Percentiles rank a stretch among this genome's conserved stretches.
These are phyloP conservation scores for Telenomus remus DNA, from an alignment of 1,140 invertebrate genomes.

Conservation along the genomic window DNA sequence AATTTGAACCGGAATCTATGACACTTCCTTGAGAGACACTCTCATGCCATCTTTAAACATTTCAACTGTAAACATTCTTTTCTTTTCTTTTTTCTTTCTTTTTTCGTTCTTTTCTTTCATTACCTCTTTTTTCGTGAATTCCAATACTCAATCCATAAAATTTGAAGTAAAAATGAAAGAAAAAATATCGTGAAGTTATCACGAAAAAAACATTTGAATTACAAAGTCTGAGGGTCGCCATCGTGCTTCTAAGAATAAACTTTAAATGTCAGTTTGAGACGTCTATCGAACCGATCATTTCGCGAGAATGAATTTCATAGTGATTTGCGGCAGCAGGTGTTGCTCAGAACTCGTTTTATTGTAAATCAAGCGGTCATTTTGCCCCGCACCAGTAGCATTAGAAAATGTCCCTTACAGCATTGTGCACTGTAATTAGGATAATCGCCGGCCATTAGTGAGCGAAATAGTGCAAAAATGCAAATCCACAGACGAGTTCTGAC, in stretches of 20 bases:
- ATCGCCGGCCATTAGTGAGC: slow-evolving; percentile 29
- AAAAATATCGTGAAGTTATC: too few species aligned
- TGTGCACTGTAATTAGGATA: slow-evolving; percentile 37
- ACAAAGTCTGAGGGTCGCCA: too few species aligned
- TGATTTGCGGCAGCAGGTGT: slow-evolving; percentile 34
- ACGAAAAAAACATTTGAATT: too few species aligned
- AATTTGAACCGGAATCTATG: background rate
- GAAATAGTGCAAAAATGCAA: slow-evolving; percentile 41
- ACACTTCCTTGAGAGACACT: too few species aligned
- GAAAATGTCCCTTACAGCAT: slow-evolving; percentile 32
- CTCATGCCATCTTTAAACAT: too few species aligned
- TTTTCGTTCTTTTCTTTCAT: too few species aligned
- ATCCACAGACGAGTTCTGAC: background rate
- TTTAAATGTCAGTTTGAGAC: slow-evolving; percentile 22
- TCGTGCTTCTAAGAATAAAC: too few species aligned
- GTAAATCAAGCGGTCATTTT: slow-evolving; percentile 17
- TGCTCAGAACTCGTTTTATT: slow-evolving; percentile 29
- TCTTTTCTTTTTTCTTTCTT: too few species aligned
- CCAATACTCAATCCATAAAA: too few species aligned
- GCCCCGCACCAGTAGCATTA: slow-evolving; percentile 7
- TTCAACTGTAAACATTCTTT: too few species aligned
- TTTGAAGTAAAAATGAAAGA: too few species aligned
- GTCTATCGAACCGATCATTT: slow-evolving; percentile 21
- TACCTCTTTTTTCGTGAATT: too few species aligned
- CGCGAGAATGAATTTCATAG: slow-evolving; percentile 43